Base-by-base conservation (phyloP, 1,140 invertebrate genomes). In the Aphaenogaster ashmeadi region DNA sequence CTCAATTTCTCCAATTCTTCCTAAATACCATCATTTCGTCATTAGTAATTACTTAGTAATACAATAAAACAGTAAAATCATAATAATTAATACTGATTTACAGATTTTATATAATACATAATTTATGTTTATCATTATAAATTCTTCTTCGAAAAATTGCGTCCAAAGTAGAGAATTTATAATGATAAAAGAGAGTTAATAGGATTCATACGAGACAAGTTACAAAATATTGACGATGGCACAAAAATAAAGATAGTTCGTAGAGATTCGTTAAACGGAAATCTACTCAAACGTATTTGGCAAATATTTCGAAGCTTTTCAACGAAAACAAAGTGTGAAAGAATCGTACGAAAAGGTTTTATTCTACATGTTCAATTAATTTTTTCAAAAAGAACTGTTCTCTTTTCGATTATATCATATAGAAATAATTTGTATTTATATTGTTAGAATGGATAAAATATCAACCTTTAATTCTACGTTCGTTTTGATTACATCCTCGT, bases 401-500 rank as follows among this genome's bases (percentile, higher is more conserved):
- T 74, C 9, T 36, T 21, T 74, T 27, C 5, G 0, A 74, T 54
- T 38, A 56, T 54, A 38, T 15, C 5, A 58, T 47, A n/a, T n/a
- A 47, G 18, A 41, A 21, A 69, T 8, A 27, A 80, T 38, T 3
- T 44, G 8, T 69, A 69, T 71, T 71, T 38, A n/a, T 69, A 69
- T 13, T 67, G 44, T 9, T 8, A 18, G 41, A 71, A 0, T 11
- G 4, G 8, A 4, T 1, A 11, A 5, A 44, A 71, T 21, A 5
- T 91, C 91, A 94, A 98, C 98, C 96, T 98, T 97, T 13, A 98
- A 93, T 92, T 98, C 97, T 60, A 98, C 97, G 91, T 98, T 97
- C 91, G 97, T 97, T 93, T 97, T 97, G 52, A 97, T 96, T 2
- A 96, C 93, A 94, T 97, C 96, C 69, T 96, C 96, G 88, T 97